Percentiles rank a stretch among this genome's conserved stretches.
phyloP scores from a whole-genome alignment of 2,888 invertebrate genomes.

The Pristionchus japonicus region DNA sequence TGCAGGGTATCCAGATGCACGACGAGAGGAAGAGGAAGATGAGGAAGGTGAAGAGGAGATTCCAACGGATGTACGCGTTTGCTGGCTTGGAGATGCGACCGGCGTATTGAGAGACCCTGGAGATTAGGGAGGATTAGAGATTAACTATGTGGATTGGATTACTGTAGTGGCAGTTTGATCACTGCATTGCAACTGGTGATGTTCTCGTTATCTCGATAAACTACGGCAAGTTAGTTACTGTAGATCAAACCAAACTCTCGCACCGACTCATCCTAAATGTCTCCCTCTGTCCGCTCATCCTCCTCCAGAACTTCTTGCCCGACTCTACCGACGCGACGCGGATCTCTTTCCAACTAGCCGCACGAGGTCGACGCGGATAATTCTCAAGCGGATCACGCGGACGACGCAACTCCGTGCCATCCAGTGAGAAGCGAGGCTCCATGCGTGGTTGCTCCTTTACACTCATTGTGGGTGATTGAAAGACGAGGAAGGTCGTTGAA shows the following conservation, averaged over 20 bases:
- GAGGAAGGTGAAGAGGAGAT: constrained; percentile 68
- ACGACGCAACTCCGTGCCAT: too few species aligned
- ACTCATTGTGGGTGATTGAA: background rate
- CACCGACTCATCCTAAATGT: background rate
- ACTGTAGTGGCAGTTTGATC: background rate
- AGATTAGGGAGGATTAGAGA: background rate
- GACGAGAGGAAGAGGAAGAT: constrained; percentile 67
- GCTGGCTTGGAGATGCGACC: constrained; percentile 68
- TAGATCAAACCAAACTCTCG: too few species aligned
- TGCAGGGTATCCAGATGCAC: constrained; percentile 67
- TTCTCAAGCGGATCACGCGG: too few species aligned
- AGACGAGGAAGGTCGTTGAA: background rate
- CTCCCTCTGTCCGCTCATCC: background rate
- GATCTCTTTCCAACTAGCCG: background rate
- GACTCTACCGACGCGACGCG: constrained; percentile 10
- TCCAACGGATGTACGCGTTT: constrained; percentile 68
- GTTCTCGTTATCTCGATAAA: too few species aligned
- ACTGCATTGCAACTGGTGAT: background rate
- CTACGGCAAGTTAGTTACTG: too few species aligned
- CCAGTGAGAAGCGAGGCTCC: background rate
- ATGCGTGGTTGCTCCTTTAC: background rate
- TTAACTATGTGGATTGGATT: too few species aligned
- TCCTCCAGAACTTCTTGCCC: constrained; percentile 16
- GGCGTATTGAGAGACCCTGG: constrained; percentile 53
- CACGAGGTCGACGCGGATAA: background rate